A percentile compares a stretch with the other conserved stretches of the same genome.
phyloP scores from a whole-genome alignment of 2,888 invertebrate species.

The Spilosoma lubricipeda region DNA sequence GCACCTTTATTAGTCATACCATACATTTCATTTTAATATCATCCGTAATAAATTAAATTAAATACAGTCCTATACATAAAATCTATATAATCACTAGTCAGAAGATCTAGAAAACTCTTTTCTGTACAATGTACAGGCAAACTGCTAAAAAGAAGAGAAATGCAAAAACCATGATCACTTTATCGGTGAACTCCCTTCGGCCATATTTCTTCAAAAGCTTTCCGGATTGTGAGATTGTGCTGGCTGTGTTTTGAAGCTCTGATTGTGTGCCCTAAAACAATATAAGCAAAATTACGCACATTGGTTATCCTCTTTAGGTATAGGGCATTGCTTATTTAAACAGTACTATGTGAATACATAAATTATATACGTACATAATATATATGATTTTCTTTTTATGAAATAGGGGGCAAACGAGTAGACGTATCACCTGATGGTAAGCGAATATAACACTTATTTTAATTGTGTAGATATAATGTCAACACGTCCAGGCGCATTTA shows the following conservation, averaged over 20 bases:
- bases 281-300: neutral
- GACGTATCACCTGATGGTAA: too few species aligned
- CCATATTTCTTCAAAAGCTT: conserved; percentile 97
- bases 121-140: conserved; percentile 97
- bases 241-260: conserved; percentile 94
- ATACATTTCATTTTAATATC: conserved; percentile 37
- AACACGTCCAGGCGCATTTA: too few species aligned
- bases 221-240: conserved; percentile 95
- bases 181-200: conserved; percentile 97
- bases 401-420: too few species aligned
- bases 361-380: too few species aligned
- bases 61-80: conserved; percentile 44
- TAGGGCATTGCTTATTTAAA: too few species aligned
- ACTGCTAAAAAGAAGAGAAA: conserved; percentile 96
- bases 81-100: conserved; percentile 20
- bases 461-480: too few species aligned
- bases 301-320: neutral
- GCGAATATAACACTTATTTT: too few species aligned
- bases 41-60: conserved; percentile 35
- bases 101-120: conserved; percentile 90
- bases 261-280: conserved; percentile 89
- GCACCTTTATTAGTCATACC: conserved; percentile 38
- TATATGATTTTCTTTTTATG: too few species aligned
- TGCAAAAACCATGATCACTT: conserved; percentile 94
- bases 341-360: too few species aligned